Conservation (phyloP, 2,797 vertebrate species). For the Aselliscus stoliczkanus region DNA sequence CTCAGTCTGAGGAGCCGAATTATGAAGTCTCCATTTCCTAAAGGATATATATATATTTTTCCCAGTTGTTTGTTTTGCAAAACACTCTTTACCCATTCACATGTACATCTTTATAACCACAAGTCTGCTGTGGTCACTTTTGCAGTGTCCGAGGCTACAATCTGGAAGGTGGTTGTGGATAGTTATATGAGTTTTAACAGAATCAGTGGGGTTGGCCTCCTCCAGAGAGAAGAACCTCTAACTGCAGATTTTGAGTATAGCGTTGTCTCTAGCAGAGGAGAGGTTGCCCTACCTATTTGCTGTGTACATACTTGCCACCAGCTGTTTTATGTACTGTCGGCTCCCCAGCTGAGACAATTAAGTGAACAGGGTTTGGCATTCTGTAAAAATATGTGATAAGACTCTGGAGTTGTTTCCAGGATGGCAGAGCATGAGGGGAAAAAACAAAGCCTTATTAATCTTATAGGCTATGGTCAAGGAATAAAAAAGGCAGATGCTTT, state of each 20-base stretch:
- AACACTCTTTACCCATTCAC: background rate
- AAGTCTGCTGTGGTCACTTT: conserved; percentile 5
- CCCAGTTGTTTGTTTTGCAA: background rate
- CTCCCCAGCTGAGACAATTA: conserved; percentile 79
- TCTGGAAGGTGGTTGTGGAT: conserved; percentile 40
- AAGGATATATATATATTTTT: background rate
- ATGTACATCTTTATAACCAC: conserved; percentile 26
- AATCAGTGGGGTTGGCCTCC: conserved; percentile 25
- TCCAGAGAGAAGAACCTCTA: conserved; percentile 29
- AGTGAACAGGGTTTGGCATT: conserved; percentile 71
- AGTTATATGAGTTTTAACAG: conserved; percentile 56
- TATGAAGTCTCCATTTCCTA: background rate
- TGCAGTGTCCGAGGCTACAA: conserved; percentile 51
- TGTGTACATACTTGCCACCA: conserved; percentile 34
- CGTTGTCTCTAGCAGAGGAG: background rate
- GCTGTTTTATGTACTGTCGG: conserved; percentile 66
- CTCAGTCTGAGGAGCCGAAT: background rate
- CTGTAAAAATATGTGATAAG: conserved; percentile 75
- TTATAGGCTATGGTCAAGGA: conserved; percentile 49
- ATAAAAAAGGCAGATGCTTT: conserved; percentile 65
- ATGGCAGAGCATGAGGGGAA: conserved; percentile 60
- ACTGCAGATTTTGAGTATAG: conserved; percentile 28
- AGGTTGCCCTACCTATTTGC: conserved; percentile 27
- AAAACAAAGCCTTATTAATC: conserved; percentile 64
- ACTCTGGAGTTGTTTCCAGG: conserved; percentile 67